These are phyloP conservation scores for Musca vetustissima DNA, from an alignment of 1,140 invertebrate species.

Conservation along the genomic window DNA sequence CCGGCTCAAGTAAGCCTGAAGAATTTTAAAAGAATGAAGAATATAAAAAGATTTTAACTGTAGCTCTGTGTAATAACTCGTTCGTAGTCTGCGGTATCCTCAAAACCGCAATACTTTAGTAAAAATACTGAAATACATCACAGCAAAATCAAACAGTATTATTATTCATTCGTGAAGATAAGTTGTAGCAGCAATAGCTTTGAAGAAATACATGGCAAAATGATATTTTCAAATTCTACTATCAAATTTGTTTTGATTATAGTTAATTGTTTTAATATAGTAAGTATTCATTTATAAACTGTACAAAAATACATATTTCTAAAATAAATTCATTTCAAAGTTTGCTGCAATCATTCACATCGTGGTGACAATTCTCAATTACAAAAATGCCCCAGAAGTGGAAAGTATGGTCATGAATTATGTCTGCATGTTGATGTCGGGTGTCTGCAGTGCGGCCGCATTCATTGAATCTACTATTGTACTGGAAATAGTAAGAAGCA, in stretches of 20 bases:
- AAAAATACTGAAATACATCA: neutral
- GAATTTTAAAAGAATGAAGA: no score
- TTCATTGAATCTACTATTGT: neutral
- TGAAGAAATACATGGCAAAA: neutral
- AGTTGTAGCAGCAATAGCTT: no score
- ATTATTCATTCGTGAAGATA: no score
- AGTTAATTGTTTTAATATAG: constrained; percentile 11
- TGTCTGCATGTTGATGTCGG: neutral
- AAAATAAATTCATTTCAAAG: neutral
- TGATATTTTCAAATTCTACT: neutral
- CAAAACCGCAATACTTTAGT: neutral
- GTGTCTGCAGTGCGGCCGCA: neutral
- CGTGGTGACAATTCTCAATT: neutral
- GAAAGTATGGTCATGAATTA: neutral
- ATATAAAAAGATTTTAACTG: no score
- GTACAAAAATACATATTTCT: neutral
- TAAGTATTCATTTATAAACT: neutral
- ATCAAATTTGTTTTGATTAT: constrained; percentile 6
- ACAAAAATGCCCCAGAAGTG: neutral
- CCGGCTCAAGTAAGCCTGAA: no score
- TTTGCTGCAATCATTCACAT: neutral
- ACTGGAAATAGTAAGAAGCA: constrained; percentile 1
- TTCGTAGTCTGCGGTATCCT: no score
- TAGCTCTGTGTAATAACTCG: no score
- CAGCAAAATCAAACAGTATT: no score